A percentile compares a stretch with the other conserved stretches of the same genome.
These are phyloP conservation scores for Sibirionetta formosa DNA, from an alignment of 2,797 vertebrate species.

Conservation along the genomic window DNA sequence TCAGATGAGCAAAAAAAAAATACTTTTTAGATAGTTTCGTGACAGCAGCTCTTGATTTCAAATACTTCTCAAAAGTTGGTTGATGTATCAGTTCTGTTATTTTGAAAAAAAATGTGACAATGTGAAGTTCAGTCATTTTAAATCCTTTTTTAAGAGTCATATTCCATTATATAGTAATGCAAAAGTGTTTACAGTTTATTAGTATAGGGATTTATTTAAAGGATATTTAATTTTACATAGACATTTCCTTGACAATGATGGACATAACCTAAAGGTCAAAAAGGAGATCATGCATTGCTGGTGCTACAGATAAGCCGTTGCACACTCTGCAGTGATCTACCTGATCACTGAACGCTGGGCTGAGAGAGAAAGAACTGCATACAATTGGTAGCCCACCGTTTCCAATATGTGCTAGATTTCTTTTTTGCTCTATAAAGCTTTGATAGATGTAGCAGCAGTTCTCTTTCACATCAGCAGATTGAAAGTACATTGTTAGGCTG, in stretches of 20 bases:
- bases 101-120: background rate
- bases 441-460: background rate
- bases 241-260: background rate
- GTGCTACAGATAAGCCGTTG: background rate
- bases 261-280: background rate
- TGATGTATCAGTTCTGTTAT: background rate
- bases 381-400: background rate
- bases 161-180: background rate
- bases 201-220: background rate
- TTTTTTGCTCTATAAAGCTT: background rate
- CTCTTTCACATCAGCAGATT: background rate
- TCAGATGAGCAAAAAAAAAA: background rate
- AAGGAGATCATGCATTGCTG: background rate
- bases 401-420: background rate
- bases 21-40: background rate
- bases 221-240: background rate
- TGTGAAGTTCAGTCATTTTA: background rate
- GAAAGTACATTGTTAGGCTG: background rate
- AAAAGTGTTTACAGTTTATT: background rate
- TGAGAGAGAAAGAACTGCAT: background rate
- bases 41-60: background rate
- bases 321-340: background rate
- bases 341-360: background rate
- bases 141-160: background rate
- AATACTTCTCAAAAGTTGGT: background rate